Conservation (phyloP, 2,888 invertebrate species). For the Chrysina gloriosa region DNA sequence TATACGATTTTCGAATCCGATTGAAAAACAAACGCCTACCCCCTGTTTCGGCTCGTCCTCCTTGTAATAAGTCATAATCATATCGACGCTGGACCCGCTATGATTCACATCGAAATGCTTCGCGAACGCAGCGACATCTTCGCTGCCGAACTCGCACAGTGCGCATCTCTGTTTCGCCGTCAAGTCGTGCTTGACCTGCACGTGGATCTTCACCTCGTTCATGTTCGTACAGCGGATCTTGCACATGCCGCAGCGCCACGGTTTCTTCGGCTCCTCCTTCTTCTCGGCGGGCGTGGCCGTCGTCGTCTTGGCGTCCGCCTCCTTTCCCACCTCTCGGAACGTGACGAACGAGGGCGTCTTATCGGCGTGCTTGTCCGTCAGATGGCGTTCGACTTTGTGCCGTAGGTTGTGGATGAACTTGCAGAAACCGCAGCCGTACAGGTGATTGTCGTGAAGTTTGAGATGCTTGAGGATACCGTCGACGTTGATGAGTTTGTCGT, state of each 20-base stretch:
- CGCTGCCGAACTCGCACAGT: constrained; percentile 72
- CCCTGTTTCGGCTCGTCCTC: constrained; percentile 53
- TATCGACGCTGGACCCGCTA: constrained; percentile 61
- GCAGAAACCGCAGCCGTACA: constrained; percentile 81
- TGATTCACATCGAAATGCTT: constrained; percentile 71
- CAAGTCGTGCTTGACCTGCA: constrained; percentile 70
- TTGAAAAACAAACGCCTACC: neutral
- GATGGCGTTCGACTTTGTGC: constrained; percentile 75
- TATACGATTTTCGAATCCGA: too few species aligned
- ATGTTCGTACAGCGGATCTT: constrained; percentile 71
- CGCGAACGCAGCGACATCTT: constrained; percentile 69
- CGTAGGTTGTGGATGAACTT: constrained; percentile 73
- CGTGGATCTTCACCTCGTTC: constrained; percentile 72
- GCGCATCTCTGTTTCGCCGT: constrained; percentile 79
- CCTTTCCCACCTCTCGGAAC: constrained; percentile 63
- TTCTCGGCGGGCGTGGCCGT: constrained; percentile 46
- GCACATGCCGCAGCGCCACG: constrained; percentile 80
- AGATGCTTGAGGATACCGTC: constrained; percentile 78
- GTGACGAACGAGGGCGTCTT: constrained; percentile 65
- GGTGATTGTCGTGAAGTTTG: constrained; percentile 77
- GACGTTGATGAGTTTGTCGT: constrained; percentile 65
- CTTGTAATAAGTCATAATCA: constrained; percentile 70
- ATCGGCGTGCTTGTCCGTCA: constrained; percentile 71
- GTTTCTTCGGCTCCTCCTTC: constrained; percentile 67
- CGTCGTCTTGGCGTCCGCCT: constrained; percentile 52